Conservation (phyloP, 2,113 vertebrate species). For the Mobula birostris region DNA sequence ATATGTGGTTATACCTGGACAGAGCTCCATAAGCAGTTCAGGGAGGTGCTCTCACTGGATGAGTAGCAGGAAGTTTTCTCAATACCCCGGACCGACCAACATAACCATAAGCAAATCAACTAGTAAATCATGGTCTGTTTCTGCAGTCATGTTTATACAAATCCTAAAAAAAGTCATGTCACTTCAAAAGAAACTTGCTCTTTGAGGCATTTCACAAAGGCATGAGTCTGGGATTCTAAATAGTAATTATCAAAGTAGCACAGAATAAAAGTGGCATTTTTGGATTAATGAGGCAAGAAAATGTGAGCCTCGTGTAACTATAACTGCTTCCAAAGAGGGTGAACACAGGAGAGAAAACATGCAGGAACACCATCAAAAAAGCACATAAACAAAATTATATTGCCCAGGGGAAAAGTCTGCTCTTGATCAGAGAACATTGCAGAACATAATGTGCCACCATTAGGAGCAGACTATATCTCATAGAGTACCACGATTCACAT, state of each 20-base stretch:
- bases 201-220: neutral
- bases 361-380: slow-evolving; percentile 16
- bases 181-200: neutral
- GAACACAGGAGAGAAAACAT: slow-evolving; percentile 19
- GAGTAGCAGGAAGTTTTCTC: neutral
- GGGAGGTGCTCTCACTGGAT: neutral
- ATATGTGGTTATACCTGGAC: neutral
- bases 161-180: neutral
- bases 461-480: neutral
- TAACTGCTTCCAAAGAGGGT: neutral
- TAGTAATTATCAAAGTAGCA: neutral
- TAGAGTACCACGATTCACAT: neutral
- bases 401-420: neutral
- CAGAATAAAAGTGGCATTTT: neutral
- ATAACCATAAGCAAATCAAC: neutral
- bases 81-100: neutral
- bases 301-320: neutral
- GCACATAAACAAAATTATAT: neutral
- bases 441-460: no score
- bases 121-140: no score
- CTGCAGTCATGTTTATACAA: neutral
- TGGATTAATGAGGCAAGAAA: neutral
- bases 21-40: neutral
- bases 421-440: neutral
- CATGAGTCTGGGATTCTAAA: neutral